A percentile compares a stretch with the other conserved stretches of the same genome.
These are phyloP conservation scores for Carapus acus DNA, from an alignment of 2,797 vertebrate species.

Conservation along the genomic window DNA sequence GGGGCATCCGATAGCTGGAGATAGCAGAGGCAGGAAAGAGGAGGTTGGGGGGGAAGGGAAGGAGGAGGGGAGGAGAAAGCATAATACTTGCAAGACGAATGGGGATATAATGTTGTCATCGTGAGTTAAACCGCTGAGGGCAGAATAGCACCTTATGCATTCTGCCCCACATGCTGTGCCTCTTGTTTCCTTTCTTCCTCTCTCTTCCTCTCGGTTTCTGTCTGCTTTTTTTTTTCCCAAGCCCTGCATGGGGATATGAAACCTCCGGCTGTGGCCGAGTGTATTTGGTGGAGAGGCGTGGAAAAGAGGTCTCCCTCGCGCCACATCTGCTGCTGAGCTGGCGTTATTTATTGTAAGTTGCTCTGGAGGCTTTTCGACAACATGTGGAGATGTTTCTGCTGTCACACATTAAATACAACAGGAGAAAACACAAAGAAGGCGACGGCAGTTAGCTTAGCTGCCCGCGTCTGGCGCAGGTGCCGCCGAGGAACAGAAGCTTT, in stretches of 20 bases:
- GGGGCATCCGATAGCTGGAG: constrained; percentile 46
- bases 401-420: constrained; percentile 59
- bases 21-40: constrained; percentile 27
- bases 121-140: constrained; percentile 59
- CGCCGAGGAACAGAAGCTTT: constrained; percentile 15
- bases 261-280: constrained; percentile 43
- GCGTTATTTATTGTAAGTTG: constrained; percentile 65
- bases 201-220: constrained; percentile 10
- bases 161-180: constrained; percentile 44
- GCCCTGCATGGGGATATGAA: constrained; percentile 26
- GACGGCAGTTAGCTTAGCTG: constrained; percentile 26
- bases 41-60: neutral
- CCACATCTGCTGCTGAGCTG: constrained; percentile 65
- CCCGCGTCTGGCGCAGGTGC: constrained; percentile 35
- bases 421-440: constrained; percentile 31
- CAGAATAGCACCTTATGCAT: constrained; percentile 51
- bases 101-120: constrained; percentile 67
- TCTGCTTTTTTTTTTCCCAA: constrained; percentile 28
- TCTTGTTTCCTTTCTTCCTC: constrained; percentile 18
- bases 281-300: constrained; percentile 64
- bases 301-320: constrained; percentile 53
- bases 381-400: constrained; percentile 63
- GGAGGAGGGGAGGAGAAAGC: constrained; percentile 21
- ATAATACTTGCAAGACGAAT: constrained; percentile 67
- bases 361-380: constrained; percentile 62